Percentiles rank a stretch among this genome's conserved stretches.
These are phyloP conservation scores for Podarcis siculus DNA, from an alignment of 2,797 vertebrate genomes.

Conservation along the genomic window DNA sequence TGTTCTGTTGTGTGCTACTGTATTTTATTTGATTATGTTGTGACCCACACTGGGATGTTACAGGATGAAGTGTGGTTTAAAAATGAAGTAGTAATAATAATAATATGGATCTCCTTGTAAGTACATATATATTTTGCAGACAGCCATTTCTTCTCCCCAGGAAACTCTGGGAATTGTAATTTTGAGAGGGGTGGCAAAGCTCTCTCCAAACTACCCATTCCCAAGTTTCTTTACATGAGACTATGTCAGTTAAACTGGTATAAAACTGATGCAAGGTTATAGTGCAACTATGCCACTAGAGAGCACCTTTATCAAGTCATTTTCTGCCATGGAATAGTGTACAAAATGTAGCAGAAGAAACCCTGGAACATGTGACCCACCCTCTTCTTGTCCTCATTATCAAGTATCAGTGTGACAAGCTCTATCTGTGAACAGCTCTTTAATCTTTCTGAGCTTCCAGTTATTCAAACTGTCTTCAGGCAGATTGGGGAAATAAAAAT, in stretches of 20 bases:
- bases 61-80: too few relatives aligned
- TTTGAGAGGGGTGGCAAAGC: not conserved
- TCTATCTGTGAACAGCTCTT: not conserved
- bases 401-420: not conserved
- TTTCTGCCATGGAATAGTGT: not conserved
- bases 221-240: not conserved
- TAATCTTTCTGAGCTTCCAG: slow-evolving; percentile 13
- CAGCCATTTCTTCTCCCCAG: not conserved
- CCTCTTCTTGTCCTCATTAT: not conserved
- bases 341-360: not conserved
- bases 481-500: not conserved
- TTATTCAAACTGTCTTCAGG: slow-evolving; percentile 30
- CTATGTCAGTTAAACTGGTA: not conserved
- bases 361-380: not conserved
- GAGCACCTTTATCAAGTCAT: not conserved
- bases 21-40: too few relatives aligned
- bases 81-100: too few relatives aligned
- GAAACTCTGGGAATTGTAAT: not conserved
- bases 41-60: too few relatives aligned
- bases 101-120: not conserved
- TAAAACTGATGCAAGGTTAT: not conserved
- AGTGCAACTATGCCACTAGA: not conserved
- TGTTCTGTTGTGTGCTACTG: too few relatives aligned
- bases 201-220: not conserved
- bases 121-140: not conserved